Evolutionary conservation across 2,797 vertebrate species (phyloP), one percentile per base, ranked within the genome.

Genomic region (Hemibagrus guttatus): DNA sequence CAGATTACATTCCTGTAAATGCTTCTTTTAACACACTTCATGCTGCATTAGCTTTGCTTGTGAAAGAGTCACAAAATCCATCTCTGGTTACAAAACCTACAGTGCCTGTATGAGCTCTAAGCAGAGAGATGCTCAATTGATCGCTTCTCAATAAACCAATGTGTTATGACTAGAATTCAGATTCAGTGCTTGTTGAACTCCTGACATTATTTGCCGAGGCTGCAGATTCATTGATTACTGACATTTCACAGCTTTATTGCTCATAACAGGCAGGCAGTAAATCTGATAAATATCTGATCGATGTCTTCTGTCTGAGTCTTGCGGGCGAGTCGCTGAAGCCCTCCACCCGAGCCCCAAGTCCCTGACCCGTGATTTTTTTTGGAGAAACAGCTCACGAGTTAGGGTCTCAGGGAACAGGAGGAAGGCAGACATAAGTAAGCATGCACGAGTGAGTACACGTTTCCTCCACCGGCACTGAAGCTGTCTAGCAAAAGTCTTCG

Each of bases 371-470:
- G 98, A 99, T 97, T 96, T 66, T 66, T 54, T 82, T 95, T 96
- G 96, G 96, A 96, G 96, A 95, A 95, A 96, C 96, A 97, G 95
- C 98, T 99, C 98, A 99, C 98, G 98, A 99, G 98, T 99, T 99
- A 99, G 98, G 98, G 98, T 99, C 98, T 99, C 98, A 99, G 98
- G 98, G 98, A 99, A 97, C 97, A 97, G 97, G 98, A 98, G 97
- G 97, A 99, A 97, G 97, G 97, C 93, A 87, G 95, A 94, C 94
- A 92, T 94, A 42, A 64, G 92, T 92, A 90, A 92, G 92, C 88
- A 42, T 39, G 4, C 46, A 74, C 35, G 72, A 58, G 92, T 92
- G 90, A 91, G 92, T 88, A 35, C 46, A 80, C 35, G 66, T 49
- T 68, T 58, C n/a, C 61, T 61, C 49, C 68, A 49, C 75, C 75